Conservation (phyloP, 2,888 invertebrate species). For the Gryllus longicercus region DNA sequence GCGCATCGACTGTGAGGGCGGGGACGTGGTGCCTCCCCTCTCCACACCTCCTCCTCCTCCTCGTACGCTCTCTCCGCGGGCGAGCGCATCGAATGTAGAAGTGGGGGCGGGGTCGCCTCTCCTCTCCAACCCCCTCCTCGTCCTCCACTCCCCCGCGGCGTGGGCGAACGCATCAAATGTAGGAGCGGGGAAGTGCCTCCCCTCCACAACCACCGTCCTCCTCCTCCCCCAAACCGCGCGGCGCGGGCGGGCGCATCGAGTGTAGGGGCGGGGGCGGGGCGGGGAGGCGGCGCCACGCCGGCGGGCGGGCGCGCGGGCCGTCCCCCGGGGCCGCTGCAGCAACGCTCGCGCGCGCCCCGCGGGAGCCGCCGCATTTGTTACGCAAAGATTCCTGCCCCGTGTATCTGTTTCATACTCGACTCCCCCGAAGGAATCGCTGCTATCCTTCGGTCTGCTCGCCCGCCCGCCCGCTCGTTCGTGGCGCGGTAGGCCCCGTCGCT, state of each 20-base stretch:
- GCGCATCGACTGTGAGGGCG: neutral
- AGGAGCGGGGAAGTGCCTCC: neutral
- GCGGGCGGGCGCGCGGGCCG: no score
- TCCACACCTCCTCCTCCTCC: neutral
- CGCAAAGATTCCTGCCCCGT: slow-evolving; percentile 8
- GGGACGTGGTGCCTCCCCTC: neutral
- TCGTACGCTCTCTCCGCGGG: neutral
- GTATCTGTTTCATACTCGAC: neutral
- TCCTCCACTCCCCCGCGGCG: no score
- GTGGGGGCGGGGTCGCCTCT: no score
- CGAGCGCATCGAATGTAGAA: neutral
- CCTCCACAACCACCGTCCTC: neutral
- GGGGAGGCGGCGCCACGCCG: no score
- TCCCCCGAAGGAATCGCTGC: neutral
- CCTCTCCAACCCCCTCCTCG: no score
- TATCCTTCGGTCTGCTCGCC: no score
- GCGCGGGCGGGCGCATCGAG: neutral
- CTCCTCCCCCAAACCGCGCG: neutral
- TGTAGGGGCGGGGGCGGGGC: neutral
- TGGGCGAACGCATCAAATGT: no score
- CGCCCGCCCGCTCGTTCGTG: no score
- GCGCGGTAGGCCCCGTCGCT: no score
- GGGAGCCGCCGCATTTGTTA: neutral
- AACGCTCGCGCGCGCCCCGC: no score
- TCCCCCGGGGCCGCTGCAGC: no score